A percentile compares a stretch with the other conserved stretches of the same genome.
phyloP scores from a whole-genome alignment of 2,797 vertebrate genomes.

The Enoplosus armatus region DNA sequence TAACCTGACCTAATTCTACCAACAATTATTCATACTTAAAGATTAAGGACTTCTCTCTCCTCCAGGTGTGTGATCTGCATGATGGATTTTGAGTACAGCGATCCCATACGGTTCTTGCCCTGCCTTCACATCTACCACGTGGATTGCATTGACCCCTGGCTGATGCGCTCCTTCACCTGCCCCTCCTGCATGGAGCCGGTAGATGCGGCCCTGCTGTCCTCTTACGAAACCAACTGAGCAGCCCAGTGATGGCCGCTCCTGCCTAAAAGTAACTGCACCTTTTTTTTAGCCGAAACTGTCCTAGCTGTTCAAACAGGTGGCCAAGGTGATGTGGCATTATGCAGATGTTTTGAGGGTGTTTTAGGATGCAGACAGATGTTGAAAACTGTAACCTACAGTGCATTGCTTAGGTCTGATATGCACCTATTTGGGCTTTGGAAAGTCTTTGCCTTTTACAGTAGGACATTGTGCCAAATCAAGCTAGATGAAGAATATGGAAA shows the following conservation, averaged over 20 bases:
- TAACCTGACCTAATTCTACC: neutral
- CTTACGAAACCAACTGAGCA: constrained; percentile 88
- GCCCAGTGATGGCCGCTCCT: constrained; percentile 32
- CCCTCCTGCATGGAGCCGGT: constrained; percentile 94
- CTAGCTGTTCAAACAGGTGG: constrained; percentile 53
- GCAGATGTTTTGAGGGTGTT: constrained; percentile 41
- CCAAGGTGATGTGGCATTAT: constrained; percentile 28
- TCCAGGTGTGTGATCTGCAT: constrained; percentile 93
- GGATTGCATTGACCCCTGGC: constrained; percentile 91
- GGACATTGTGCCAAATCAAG: constrained; percentile 65
- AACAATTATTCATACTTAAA: neutral
- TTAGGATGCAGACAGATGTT: constrained; percentile 31
- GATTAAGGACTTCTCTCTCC: neutral
- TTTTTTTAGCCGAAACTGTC: constrained; percentile 49
- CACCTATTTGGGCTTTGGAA: constrained; percentile 45
- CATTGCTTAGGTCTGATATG: constrained; percentile 27
- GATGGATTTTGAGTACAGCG: constrained; percentile 90
- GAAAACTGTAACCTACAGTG: constrained; percentile 19
- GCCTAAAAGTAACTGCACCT: constrained; percentile 63
- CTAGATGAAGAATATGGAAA: constrained; percentile 45
- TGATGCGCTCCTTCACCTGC: constrained; percentile 92
- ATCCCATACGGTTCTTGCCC: constrained; percentile 90
- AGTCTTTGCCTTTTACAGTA: constrained; percentile 58
- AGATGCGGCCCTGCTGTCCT: constrained; percentile 89
- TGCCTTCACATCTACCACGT: constrained; percentile 92